Percentiles rank a stretch among this genome's conserved stretches.
Conservation (phyloP, 1,140 invertebrate genomes). For the Ptiloglossa arizonensis region DNA sequence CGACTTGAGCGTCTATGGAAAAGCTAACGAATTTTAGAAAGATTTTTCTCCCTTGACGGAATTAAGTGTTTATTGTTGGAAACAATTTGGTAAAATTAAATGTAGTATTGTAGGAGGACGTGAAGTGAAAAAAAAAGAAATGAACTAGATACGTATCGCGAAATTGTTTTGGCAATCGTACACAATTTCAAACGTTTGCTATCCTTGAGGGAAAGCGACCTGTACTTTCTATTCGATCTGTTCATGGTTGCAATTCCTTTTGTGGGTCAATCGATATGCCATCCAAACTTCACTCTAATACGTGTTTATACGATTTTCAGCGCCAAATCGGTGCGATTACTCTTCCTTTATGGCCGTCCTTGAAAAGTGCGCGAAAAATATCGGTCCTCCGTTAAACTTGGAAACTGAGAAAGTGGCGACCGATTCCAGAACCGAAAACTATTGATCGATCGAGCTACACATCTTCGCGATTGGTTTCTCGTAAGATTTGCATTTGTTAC, state of each 20-base stretch:
- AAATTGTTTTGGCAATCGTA: neutral
- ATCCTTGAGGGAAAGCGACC: neutral
- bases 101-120: too few species aligned
- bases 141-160: too few species aligned
- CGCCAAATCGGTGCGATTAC: neutral
- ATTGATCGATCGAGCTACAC: too few species aligned
- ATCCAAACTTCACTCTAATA: constrained; percentile 17
- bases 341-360: constrained; percentile 12
- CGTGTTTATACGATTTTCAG: neutral
- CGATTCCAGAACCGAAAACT: neutral
- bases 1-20: too few species aligned
- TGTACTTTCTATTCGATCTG: neutral
- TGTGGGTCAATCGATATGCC: constrained; percentile 44
- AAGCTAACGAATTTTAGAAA: too few species aligned
- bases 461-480: too few species aligned
- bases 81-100: too few species aligned
- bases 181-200: neutral
- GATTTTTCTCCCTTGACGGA: too few species aligned
- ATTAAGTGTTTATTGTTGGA: too few species aligned
- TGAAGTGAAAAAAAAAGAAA: too few species aligned
- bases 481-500: too few species aligned
- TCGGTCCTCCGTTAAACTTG: too few species aligned
- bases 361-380: neutral
- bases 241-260: neutral
- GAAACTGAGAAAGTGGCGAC: neutral